phyloP scores from a whole-genome alignment of 2,113 vertebrate species.

The Aythya baeri region DNA sequence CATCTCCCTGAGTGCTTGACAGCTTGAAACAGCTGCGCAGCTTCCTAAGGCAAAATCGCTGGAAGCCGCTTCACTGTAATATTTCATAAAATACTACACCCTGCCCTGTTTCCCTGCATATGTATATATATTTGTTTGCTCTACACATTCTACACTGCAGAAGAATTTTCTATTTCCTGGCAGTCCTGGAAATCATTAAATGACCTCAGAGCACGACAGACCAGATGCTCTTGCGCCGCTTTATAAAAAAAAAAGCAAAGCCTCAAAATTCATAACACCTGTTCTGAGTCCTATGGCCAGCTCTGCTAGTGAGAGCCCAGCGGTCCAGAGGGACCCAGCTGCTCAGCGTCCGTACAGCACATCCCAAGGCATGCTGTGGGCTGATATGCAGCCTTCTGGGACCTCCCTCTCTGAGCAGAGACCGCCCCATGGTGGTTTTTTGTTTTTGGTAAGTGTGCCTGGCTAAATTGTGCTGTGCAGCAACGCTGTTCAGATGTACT shows the following conservation, averaged over 20 bases:
- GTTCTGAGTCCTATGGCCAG: background rate
- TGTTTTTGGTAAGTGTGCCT: background rate
- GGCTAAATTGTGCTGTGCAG: background rate
- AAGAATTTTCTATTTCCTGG: constrained; percentile 57
- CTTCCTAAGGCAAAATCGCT: constrained; percentile 29
- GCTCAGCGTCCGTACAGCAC: background rate
- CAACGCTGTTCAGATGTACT: fast-evolving
- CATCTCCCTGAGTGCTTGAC: background rate
- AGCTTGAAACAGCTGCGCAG: constrained; percentile 47
- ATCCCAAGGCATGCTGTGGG: background rate
- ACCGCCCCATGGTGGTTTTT: too few relatives aligned
- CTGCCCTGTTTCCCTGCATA: background rate
- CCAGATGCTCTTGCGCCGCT: constrained; percentile 36
- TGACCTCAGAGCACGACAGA: constrained; percentile 37
- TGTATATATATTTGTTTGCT: background rate
- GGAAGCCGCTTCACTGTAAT: background rate
- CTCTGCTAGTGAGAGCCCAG: constrained; percentile 6
- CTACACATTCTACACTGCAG: background rate
- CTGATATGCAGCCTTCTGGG: background rate
- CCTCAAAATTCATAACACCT: background rate
- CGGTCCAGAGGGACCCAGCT: constrained; percentile 18
- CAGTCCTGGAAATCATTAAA: constrained; percentile 52
- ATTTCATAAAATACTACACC: background rate
- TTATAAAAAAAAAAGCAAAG: background rate
- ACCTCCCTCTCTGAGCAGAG: fast-evolving